phyloP scores from a whole-genome alignment of 2,888 invertebrate genomes.

The Mamestra brassicae region DNA sequence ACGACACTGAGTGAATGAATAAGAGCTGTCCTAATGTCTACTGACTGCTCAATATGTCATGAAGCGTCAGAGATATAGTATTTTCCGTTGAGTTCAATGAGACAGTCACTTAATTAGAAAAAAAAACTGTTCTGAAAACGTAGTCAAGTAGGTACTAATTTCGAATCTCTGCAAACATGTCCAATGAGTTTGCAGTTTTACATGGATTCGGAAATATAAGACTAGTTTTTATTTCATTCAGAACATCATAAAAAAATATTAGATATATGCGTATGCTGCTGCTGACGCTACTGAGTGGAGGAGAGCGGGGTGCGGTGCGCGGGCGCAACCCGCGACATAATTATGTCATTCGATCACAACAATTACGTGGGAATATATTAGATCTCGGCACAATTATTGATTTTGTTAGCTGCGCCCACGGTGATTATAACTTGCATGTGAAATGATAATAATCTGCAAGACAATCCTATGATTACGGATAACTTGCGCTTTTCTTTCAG shows the following conservation, averaged over 20 bases:
- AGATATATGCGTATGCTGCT: conserved; percentile 3
- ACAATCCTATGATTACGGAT: conserved; percentile 25
- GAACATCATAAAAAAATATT: neutral
- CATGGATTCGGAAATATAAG: neutral
- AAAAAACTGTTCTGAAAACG: too few relatives aligned
- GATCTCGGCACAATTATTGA: conserved; percentile 63
- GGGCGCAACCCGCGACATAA: conserved; percentile 73
- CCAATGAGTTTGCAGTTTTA: neutral
- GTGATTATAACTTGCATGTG: conserved; percentile 44
- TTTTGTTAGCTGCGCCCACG: conserved; percentile 44
- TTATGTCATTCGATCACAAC: conserved; percentile 81
- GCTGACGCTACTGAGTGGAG: conserved; percentile 61
- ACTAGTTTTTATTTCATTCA: neutral
- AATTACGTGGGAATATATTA: conserved; percentile 82
- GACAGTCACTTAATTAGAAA: neutral
- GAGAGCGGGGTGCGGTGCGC: conserved; percentile 47
- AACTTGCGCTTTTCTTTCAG: conserved; percentile 20
- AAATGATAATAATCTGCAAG: conserved; percentile 46
- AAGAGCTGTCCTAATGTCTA: neutral
- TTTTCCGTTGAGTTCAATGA: neutral
- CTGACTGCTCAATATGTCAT: too few relatives aligned
- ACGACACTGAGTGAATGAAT: neutral
- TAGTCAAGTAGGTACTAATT: too few relatives aligned
- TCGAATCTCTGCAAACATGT: neutral
- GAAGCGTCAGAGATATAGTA: too few relatives aligned